phyloP scores from a whole-genome alignment of 1,140 invertebrate species.

The Coenobita brevimanus region DNA sequence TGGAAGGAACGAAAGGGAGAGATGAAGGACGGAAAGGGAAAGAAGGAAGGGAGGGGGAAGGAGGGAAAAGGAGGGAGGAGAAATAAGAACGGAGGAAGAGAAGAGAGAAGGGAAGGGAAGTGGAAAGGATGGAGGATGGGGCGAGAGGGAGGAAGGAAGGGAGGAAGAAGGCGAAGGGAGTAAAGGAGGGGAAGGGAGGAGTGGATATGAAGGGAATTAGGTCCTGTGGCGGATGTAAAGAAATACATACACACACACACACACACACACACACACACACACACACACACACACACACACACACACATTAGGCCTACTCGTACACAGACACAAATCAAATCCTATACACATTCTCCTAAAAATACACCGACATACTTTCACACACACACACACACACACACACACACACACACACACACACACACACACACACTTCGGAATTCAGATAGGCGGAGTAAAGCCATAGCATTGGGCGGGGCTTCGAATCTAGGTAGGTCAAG shows the following conservation, averaged over 20 bases:
- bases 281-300: too few species aligned
- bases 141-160: background rate
- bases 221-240: background rate
- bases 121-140: conserved; percentile 2
- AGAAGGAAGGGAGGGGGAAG: too few species aligned
- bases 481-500: conserved; percentile 47
- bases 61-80: background rate
- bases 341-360: background rate
- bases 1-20: background rate
- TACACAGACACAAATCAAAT: background rate
- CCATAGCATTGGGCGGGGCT: conserved; percentile 52
- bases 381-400: background rate
- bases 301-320: background rate
- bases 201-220: too few species aligned
- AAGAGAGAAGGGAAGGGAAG: background rate
- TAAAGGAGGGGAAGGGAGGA: background rate
- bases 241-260: conserved; percentile 11
- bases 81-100: background rate
- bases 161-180: background rate
- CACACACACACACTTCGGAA: too few species aligned
- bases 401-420: background rate
- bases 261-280: conserved; percentile 28
- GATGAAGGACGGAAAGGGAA: too few species aligned
- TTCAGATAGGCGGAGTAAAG: background rate
- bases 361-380: conserved; percentile 1